Percentiles rank a stretch among this genome's conserved stretches.
phyloP scores from a whole-genome alignment of 2,888 invertebrate genomes.

The Rotaria macrura region DNA sequence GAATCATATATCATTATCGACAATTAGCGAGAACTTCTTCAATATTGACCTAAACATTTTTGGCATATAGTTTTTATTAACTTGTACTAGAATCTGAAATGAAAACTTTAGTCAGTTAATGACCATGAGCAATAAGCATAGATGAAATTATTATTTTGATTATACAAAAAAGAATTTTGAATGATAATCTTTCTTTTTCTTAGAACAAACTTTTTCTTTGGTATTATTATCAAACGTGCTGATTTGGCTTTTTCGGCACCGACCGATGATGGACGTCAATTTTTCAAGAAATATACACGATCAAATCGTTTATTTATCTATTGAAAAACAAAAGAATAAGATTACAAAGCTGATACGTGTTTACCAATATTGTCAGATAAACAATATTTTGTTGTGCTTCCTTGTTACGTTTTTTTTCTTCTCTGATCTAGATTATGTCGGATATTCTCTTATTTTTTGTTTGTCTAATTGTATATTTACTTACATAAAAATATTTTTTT shows the following conservation, averaged over 20 bases:
- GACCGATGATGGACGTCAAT: background rate
- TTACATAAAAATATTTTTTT: background rate
- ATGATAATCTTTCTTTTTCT: background rate
- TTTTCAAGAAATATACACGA: background rate
- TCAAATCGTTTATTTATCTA: constrained; percentile 21
- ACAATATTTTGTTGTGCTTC: background rate
- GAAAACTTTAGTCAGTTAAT: no score
- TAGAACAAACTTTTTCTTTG: constrained; percentile 16
- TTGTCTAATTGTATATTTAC: background rate
- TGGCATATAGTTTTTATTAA: no score
- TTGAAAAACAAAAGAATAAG: background rate
- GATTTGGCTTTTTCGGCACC: constrained; percentile 17
- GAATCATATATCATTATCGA: no score
- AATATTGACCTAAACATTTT: no score
- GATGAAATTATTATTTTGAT: no score
- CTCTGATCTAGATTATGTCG: background rate
- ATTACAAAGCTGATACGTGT: background rate
- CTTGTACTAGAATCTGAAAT: no score
- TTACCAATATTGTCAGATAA: background rate
- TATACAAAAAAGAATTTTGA: background rate
- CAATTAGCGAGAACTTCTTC: no score
- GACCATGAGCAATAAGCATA: no score
- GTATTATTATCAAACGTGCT: constrained; percentile 6
- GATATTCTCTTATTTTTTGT: background rate
- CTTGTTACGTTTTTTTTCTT: background rate